Evolutionary conservation across 1,140 invertebrate species (phyloP).

Genomic region (Babylonia areolata): DNA sequence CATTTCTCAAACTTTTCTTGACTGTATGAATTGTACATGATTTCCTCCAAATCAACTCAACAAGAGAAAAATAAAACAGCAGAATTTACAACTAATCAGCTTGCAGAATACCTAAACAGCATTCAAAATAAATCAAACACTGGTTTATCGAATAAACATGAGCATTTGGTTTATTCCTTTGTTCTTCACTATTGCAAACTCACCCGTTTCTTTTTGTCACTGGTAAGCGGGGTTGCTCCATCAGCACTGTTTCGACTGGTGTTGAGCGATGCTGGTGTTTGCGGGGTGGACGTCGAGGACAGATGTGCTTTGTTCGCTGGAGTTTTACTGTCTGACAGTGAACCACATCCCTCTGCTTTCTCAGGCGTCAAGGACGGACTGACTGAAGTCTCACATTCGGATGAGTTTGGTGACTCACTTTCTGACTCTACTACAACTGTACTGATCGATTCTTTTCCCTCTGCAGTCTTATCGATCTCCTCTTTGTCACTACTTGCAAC

Average conservation of each 20-base stretch:
- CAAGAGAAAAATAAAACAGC: too few species aligned
- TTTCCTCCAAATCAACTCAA: too few species aligned
- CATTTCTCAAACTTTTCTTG: too few species aligned
- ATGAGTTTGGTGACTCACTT: not conserved
- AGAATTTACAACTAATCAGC: too few species aligned
- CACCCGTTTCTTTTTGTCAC: not conserved
- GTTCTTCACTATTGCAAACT: not conserved
- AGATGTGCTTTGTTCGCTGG: not conserved
- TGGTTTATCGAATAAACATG: too few species aligned
- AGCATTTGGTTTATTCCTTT: too few species aligned
- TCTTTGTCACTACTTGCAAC: not conserved
- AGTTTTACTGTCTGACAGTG: not conserved
- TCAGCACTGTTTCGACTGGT: slow-evolving; percentile 23
- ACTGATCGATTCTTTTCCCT: not conserved
- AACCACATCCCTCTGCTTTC: not conserved
- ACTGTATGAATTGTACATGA: too few species aligned
- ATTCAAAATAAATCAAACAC: too few species aligned
- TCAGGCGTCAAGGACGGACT: not conserved
- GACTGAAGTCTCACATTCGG: not conserved
- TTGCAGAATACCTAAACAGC: too few species aligned
- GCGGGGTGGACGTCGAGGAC: not conserved
- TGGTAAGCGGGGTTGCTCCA: slow-evolving; percentile 1
- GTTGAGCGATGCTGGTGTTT: not conserved
- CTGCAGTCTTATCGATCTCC: not conserved
- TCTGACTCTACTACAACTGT: not conserved